These are phyloP conservation scores for Ornithoptera alexandrae DNA, from an alignment of 2,888 invertebrate genomes.

Conservation along the genomic window DNA sequence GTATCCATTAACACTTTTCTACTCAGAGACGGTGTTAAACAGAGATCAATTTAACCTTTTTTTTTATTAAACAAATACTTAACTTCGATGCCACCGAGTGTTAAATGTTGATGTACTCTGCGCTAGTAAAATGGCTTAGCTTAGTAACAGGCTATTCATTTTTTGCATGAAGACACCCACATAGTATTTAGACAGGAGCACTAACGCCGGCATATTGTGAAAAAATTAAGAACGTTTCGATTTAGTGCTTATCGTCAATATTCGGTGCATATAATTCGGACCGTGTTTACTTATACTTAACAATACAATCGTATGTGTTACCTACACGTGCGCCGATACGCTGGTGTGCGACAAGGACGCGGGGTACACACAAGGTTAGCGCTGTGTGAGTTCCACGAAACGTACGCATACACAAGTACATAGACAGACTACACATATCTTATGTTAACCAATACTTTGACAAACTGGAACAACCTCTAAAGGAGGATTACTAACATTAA, in stretches of 20 bases:
- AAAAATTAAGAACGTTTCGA: conserved; percentile 35
- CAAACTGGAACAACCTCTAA: background rate
- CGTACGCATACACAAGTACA: background rate
- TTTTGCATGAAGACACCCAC: no score
- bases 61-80: no score
- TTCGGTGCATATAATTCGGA: conserved; percentile 48
- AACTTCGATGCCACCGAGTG: no score
- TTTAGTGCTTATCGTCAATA: conserved; percentile 36
- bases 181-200: no score
- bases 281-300: conserved; percentile 62
- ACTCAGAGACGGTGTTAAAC: background rate
- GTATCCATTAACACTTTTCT: no score
- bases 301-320: conserved; percentile 55
- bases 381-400: conserved; percentile 2
- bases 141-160: no score
- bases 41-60: background rate
- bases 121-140: no score
- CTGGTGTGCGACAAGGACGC: conserved; percentile 34
- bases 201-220: conserved; percentile 30
- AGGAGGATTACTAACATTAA: no score
- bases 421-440: background rate
- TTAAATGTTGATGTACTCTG: no score
- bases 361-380: conserved; percentile 26
- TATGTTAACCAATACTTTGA: conserved; percentile 1
- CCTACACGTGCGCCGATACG: conserved; percentile 31